These are phyloP conservation scores for Rattus rattus DNA, from an alignment of 2,113 vertebrate species.

Conservation along the genomic window DNA sequence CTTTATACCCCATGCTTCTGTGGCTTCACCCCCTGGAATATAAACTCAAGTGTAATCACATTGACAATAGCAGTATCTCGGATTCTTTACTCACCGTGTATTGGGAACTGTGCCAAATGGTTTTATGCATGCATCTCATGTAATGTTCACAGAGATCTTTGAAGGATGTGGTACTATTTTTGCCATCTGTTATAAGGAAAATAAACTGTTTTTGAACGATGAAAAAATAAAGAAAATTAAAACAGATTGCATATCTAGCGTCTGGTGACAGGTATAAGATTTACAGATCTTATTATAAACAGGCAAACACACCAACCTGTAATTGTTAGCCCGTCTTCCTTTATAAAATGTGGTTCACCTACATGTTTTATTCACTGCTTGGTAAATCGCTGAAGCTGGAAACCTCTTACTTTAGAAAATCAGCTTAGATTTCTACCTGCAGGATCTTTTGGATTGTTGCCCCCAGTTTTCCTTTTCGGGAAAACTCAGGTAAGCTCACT, in stretches of 20 bases:
- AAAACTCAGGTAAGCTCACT: neutral
- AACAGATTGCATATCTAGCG: neutral
- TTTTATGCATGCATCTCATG: conserved; percentile 26
- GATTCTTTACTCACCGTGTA: neutral
- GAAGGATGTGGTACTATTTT: conserved; percentile 10
- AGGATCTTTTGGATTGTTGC: rapidly evolving
- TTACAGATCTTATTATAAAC: neutral
- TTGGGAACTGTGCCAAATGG: conserved; percentile 36
- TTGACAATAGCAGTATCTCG: neutral
- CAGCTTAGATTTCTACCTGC: neutral
- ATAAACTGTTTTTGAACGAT: neutral
- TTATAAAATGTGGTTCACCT: neutral
- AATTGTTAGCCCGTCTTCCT: neutral
- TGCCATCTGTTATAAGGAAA: conserved; percentile 52
- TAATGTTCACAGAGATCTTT: conserved; percentile 20
- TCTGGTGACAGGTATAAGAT: neutral
- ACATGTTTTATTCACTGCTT: neutral
- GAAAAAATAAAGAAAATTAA: conserved; percentile 27
- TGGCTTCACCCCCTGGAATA: neutral
- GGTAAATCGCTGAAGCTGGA: neutral
- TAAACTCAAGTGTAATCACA: conserved; percentile 5
- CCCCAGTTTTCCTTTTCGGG: neutral
- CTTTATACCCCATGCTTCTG: neutral
- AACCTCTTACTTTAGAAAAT: neutral
- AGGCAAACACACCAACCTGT: neutral